Base-by-base conservation (phyloP, 2,888 invertebrate genomes). In the Lacanobia oleracea region DNA sequence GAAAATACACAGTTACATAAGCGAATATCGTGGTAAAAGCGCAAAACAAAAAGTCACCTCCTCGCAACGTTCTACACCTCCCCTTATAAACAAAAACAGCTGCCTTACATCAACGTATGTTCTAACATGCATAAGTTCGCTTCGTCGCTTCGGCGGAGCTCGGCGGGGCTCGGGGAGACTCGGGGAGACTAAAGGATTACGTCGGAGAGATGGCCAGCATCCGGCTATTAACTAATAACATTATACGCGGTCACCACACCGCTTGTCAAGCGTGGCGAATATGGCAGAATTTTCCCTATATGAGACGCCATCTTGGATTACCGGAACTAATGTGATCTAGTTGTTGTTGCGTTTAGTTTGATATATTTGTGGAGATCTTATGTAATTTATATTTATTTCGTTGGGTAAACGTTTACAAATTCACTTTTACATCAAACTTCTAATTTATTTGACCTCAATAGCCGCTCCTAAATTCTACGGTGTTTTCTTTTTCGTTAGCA, bases 201-300 rank as follows among this genome's bases (percentile, higher is more conserved):
- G 53, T 10, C 33, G 33, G 59, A 57, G 72, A 81, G 66, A 71
- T 62, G 71, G 72, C 64, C 50, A 77, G 64, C 61, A 72, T 67
- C 77, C 72, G 72, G 43, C 81, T 81, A 80, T 80, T 80, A 80
- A 81, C 77, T 80, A 80, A 80, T 80, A 81, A 81, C 72, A 80
- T 80, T 80, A 80, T 67, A 72, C 57, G 64, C 81, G 80, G 80
- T 80, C 81, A 80, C 76, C 76, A 76, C 63, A 72, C 67, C 43
- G 53, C 77, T 64, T 64, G 81, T 81, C 81, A 81, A 77, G 77
- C 64, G 66, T 59, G 68, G 45, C 48, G 54, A 80, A 62, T 80
- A 69, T 70, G 23, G 60, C 45, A 62, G 48, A 67, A 65, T 77
- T 80, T 81, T 81, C 72, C 67, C 69, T 54, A 33, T 54, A 73